Percentiles rank a stretch among this genome's conserved stretches.
These are phyloP conservation scores for Notamacropus eugenii DNA, from an alignment of 2,797 vertebrate genomes.

Conservation along the genomic window DNA sequence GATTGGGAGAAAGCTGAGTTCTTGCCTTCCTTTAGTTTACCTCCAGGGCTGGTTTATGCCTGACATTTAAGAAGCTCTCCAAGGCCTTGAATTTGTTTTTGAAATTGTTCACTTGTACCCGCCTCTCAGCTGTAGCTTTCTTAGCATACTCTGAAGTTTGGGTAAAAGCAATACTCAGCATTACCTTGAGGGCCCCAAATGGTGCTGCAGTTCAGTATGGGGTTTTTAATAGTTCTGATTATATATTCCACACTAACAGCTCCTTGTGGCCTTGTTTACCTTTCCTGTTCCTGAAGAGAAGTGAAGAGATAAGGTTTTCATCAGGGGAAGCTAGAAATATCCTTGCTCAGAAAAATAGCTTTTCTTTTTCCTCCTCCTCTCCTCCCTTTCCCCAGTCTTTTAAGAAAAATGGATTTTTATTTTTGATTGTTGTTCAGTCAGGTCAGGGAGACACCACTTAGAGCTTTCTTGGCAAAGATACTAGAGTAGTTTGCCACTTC, in stretches of 20 bases:
- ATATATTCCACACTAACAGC: constrained; percentile 4
- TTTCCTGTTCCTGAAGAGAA: background rate
- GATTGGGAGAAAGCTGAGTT: constrained; percentile 32
- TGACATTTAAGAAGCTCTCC: constrained; percentile 51
- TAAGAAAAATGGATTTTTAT: background rate
- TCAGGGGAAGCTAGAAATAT: constrained; percentile 56
- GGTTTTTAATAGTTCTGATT: background rate
- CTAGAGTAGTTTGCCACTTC: too few relatives aligned
- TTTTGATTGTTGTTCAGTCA: background rate
- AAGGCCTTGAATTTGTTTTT: constrained; percentile 57
- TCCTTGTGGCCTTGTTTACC: constrained; percentile 61
- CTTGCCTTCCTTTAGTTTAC: constrained; percentile 45
- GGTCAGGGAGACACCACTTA: too few relatives aligned
- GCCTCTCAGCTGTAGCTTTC: constrained; percentile 41
- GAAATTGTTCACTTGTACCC: constrained; percentile 55
- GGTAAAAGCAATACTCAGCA: constrained; percentile 24
- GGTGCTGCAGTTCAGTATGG: background rate
- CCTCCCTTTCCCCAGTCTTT: background rate
- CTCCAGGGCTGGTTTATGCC: constrained; percentile 53
- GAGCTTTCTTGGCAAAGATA: too few relatives aligned
- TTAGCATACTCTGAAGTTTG: constrained; percentile 17
- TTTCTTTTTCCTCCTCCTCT: background rate
- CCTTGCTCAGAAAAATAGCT: constrained; percentile 23
- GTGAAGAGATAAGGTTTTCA: background rate
- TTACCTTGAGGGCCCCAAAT: constrained; percentile 46